Evolutionary conservation across 2,888 invertebrate genomes (phyloP), one percentile per base, ranked within the genome.

Genomic region (Theristus sp.): DNA sequence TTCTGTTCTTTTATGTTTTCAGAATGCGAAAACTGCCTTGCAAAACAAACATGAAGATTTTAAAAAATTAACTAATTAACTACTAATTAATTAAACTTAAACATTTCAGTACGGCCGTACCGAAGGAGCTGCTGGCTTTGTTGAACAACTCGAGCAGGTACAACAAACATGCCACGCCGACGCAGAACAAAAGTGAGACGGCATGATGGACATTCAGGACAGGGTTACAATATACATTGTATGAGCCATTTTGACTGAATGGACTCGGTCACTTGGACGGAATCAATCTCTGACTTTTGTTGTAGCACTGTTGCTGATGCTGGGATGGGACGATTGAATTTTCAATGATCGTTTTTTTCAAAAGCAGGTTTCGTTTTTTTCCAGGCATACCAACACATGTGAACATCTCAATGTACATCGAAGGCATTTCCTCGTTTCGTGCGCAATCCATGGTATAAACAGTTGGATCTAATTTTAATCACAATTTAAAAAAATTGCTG

Each of bases 391-490:
- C 71, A 13, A 71, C 71, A 17, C 57, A 61, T 53, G 71, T 71
- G 25, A 65, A 63, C 46, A 68, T 71, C 38, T 69, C 69, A 58
- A 72, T 71, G 71, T 71, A 71, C 64, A 70, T 71, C 57, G 71
- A 71, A 60, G 71, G 71, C 58, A 70, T 71, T 68, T 69, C 70
- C 0, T 71, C 71, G n/a, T 71, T 71, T 58, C 68, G 69, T 27
- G 71, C 71, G 10, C 68, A 69, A 59, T 66, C 70, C 10, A 71
- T 72, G 72, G 71, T 69, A 58, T n/a, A n/a, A n/a, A n/a, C n/a
- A n/a, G n/a, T n/a, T 49, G 58, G 46, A 58, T 25, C 10, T 38
- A 38, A 13, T 10, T 27, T 58, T 6, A 38, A 10, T 38, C 10
- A 38, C 38, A 13, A 20, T 13, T 38, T 38, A 38, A 38, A 10